Percentiles rank a stretch among this genome's conserved stretches.
Evolutionary conservation across 1,140 invertebrate species (phyloP).

Genomic region (Drosophila leontia): DNA sequence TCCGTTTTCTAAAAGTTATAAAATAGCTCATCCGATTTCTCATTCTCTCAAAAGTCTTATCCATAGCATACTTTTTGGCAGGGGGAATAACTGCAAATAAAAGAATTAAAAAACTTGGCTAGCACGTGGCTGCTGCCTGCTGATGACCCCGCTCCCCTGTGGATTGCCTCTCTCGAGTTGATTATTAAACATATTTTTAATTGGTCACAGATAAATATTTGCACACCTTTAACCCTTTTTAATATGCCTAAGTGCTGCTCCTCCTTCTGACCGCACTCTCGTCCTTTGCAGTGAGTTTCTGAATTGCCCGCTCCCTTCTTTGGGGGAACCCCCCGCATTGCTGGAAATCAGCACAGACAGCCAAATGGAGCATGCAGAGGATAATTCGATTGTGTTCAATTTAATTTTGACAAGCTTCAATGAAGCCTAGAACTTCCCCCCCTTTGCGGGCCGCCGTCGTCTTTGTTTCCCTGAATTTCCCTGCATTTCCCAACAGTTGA

Average conservation of each 20-base stretch:
- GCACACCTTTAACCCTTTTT: slow-evolving; percentile 81
- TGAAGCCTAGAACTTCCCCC: slow-evolving; percentile 43
- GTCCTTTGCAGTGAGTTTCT: background rate
- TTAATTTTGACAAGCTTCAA: slow-evolving; percentile 85
- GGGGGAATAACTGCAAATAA: slow-evolving; percentile 59
- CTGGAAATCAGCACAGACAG: slow-evolving; percentile 47
- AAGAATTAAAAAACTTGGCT: slow-evolving; percentile 10
- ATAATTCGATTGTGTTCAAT: slow-evolving; percentile 85
- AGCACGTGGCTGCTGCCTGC: slow-evolving; percentile 53
- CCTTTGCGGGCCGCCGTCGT: slow-evolving; percentile 7
- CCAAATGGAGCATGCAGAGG: slow-evolving; percentile 78
- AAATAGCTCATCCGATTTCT: background rate
- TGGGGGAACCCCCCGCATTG: slow-evolving; percentile 4
- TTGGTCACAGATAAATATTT: slow-evolving; percentile 75
- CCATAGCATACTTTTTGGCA: slow-evolving; percentile 60
- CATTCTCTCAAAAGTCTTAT: background rate
- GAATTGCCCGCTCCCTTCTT: background rate
- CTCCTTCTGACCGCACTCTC: background rate
- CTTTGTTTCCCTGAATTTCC: slow-evolving; percentile 12
- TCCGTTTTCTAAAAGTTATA: background rate
- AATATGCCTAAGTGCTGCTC: slow-evolving; percentile 70
- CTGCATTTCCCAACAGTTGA: slow-evolving; percentile 54
- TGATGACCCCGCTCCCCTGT: background rate
- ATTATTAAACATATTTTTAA: slow-evolving; percentile 79
- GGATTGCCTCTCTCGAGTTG: slow-evolving; percentile 29